Evolutionary conservation across 37 sponge, comb jelly and placozoan species (phyloP).

Genomic region (Chondrilla cf. caribensis): DNA sequence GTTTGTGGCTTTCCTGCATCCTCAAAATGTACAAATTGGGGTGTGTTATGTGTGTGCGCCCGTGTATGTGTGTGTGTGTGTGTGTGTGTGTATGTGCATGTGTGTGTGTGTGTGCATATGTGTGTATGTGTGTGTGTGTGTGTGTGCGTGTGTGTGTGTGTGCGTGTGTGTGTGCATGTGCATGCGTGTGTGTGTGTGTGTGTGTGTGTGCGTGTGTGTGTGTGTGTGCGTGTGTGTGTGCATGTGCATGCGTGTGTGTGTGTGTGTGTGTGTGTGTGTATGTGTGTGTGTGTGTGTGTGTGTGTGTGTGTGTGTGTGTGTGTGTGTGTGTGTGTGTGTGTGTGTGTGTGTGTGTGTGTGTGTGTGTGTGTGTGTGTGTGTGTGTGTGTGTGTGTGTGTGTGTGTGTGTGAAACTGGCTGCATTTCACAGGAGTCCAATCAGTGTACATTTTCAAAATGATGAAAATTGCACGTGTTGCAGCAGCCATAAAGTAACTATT

Average conservation of each 20-base stretch:
- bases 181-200: slow-evolving; percentile 3
- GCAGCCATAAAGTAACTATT: too few relatives aligned
- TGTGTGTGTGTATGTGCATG: slow-evolving; percentile 39
- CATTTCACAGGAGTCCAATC: too few relatives aligned
- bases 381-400: too few relatives aligned
- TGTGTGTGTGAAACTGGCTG: too few relatives aligned
- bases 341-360: too few relatives aligned
- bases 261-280: too few relatives aligned
- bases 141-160: slow-evolving; percentile 14
- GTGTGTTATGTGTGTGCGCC: neutral
- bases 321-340: too few relatives aligned
- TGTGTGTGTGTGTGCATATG: neutral
- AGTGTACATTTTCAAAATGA: too few relatives aligned
- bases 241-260: neutral
- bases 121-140: slow-evolving; percentile 24
- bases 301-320: too few relatives aligned
- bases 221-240: slow-evolving; percentile 21
- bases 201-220: slow-evolving; percentile 2
- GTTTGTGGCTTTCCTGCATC: neutral
- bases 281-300: too few relatives aligned
- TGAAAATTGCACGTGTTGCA: too few relatives aligned
- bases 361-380: too few relatives aligned
- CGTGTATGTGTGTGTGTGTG: slow-evolving; percentile 33
- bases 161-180: neutral
- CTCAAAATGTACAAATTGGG: neutral